Base-by-base conservation (phyloP, 2,888 invertebrate genomes). In the Limnephilus lunatus region DNA sequence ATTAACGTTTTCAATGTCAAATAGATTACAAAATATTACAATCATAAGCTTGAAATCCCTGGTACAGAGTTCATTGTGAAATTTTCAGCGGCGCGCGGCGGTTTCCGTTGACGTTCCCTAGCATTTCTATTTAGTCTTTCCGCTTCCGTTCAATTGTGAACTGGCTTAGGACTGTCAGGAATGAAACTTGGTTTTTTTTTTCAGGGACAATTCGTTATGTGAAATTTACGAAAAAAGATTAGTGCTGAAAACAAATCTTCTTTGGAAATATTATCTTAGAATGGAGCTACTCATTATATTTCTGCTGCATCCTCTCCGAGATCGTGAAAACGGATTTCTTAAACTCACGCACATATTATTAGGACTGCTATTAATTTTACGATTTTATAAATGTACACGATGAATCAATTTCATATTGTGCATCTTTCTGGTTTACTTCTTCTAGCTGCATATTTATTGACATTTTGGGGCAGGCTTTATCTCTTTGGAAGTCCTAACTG, bases 121-220 rank as follows among this genome's bases (percentile, higher is more conserved):
- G 82, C 82, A 82, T 82, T 82, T 82, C 68, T n/a, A 68, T 68
- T 68, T 32, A 32, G 31, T 32, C 82, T 19, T 82, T 82, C 82
- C 82, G 82, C 32, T 82, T 82, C 82, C 82, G 31, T 19, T 14
- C 32, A 31, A 82, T 82, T 82, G 14, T 82, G 31, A 32, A 32
- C 32, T 32, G 31, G 15, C 82, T 82, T 82, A 32, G 82, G 19
- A 82, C 14, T 32, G 32, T 91, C 82, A 85, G 90, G 11, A 35
- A 68, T 93, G 90, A 94, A 96, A 96, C 92, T 68, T 68, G 9
- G 5, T 68, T 68, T 68, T 68, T 68, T n/a, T 68, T 44, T 7
- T n/a, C 68, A 25, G 68, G 9, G n/a, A n/a, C 25, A 68, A 68
- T 68, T 68, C 19, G 9, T 68, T 68, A 9, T 5, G 4, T 68